These are phyloP conservation scores for Magallana gigas DNA, from an alignment of 1,140 invertebrate genomes.

Conservation along the genomic window DNA sequence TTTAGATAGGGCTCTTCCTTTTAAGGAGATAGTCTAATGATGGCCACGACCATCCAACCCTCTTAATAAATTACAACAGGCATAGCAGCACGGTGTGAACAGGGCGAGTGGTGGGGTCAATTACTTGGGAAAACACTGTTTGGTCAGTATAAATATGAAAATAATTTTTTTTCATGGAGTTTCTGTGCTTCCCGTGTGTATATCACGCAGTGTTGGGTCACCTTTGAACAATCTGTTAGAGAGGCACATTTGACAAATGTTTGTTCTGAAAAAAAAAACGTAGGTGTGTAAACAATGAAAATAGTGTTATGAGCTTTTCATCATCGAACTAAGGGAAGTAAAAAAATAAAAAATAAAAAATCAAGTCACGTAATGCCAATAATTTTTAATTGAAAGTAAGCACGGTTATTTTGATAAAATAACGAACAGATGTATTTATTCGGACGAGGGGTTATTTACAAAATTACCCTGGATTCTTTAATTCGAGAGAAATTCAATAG, in stretches of 20 bases:
- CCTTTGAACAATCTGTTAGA: background rate
- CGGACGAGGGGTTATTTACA: slow-evolving; percentile 4
- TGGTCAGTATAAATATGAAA: too few relatives aligned
- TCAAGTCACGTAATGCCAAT: slow-evolving; percentile 27
- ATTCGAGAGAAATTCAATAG: slow-evolving; percentile 29
- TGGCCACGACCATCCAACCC: too few relatives aligned
- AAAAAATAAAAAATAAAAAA: background rate
- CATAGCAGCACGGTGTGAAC: too few relatives aligned
- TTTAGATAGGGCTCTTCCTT: too few relatives aligned
- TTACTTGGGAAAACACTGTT: too few relatives aligned
- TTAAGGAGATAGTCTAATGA: too few relatives aligned
- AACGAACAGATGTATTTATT: slow-evolving; percentile 5
- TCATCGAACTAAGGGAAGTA: background rate
- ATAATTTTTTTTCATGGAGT: too few relatives aligned
- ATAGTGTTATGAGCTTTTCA: background rate
- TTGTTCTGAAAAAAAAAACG: background rate
- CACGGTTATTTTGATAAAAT: slow-evolving; percentile 29
- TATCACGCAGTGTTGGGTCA: background rate
- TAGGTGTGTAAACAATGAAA: background rate
- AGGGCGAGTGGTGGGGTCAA: too few relatives aligned
- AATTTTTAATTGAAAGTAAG: slow-evolving; percentile 39
- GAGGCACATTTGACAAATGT: background rate
- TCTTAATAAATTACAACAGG: too few relatives aligned
- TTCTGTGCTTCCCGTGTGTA: too few relatives aligned
- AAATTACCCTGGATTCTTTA: slow-evolving; percentile 24